Evolutionary conservation across 1,140 invertebrate genomes (phyloP).

Genomic region (Alviniconcha marisindica): DNA sequence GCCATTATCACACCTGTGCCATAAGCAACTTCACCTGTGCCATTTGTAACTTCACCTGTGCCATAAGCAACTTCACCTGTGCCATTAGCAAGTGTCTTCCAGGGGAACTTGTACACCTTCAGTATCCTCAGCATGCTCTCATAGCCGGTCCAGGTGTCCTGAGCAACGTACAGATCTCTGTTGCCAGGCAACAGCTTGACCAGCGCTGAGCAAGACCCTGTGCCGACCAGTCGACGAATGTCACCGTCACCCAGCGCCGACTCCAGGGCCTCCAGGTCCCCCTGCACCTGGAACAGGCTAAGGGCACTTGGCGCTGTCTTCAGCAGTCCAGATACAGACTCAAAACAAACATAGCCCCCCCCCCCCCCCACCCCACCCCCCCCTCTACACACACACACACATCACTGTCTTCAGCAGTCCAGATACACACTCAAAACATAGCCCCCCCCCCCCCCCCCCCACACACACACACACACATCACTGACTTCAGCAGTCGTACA

Average conservation of each 20-base stretch:
- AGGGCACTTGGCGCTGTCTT: constrained; percentile 17
- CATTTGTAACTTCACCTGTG: too few species aligned
- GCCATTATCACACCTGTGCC: too few species aligned
- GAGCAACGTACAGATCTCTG: constrained; percentile 80
- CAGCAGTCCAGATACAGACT: too few species aligned
- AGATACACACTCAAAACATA: too few species aligned
- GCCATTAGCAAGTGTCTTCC: constrained; percentile 79
- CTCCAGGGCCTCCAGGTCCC: constrained; percentile 87
- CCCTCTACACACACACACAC: not conserved
- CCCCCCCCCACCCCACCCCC: not conserved
- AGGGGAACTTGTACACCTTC: constrained; percentile 92
- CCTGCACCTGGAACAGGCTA: constrained; percentile 79
- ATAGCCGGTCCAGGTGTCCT: constrained; percentile 86
- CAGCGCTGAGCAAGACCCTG: constrained; percentile 81
- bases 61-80: too few species aligned
- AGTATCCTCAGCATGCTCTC: constrained; percentile 91
- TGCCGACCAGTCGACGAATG: constrained; percentile 63
- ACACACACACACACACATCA: too few species aligned
- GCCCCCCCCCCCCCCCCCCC: too few species aligned
- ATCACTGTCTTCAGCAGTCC: too few species aligned
- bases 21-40: too few species aligned
- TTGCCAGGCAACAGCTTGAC: constrained; percentile 80
- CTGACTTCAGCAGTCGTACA: too few species aligned
- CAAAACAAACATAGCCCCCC: not conserved
- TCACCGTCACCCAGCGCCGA: constrained; percentile 68